These are phyloP conservation scores for Mus spicilegus DNA, from an alignment of 2,113 vertebrate species.

Conservation along the genomic window DNA sequence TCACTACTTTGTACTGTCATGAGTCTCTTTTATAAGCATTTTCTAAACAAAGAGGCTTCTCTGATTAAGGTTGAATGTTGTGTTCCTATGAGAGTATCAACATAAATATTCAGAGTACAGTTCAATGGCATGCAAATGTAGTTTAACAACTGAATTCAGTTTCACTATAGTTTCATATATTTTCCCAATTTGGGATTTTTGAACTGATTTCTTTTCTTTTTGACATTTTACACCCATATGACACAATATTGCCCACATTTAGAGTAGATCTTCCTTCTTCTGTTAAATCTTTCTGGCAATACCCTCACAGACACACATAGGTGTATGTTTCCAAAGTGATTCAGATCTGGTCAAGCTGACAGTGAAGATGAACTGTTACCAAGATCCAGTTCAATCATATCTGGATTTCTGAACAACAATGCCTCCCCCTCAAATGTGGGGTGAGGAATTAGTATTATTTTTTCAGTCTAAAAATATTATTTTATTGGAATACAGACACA, in stretches of 20 bases:
- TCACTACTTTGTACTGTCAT: no score
- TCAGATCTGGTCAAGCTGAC: not conserved
- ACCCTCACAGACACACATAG: not conserved
- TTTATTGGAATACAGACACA: not conserved
- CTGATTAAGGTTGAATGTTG: no score
- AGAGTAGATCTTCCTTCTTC: not conserved
- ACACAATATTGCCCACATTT: not conserved
- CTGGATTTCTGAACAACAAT: not conserved
- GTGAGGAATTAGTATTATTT: not conserved
- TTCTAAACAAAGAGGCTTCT: no score
- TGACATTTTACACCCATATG: no score
- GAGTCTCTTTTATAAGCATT: no score
- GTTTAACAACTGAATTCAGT: no score
- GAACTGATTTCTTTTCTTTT: no score
- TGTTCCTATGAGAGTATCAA: no score
- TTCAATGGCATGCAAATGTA: no score
- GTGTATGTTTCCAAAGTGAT: not conserved
- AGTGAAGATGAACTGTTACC: not conserved
- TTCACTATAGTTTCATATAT: no score
- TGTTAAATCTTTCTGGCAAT: not conserved
- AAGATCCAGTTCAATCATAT: not conserved
- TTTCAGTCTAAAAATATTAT: not conserved
- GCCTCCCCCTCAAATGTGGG: not conserved
- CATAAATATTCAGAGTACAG: no score
- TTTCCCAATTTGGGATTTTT: no score